Conservation (phyloP, 2,888 invertebrate species). For the Dryobota labecula region DNA sequence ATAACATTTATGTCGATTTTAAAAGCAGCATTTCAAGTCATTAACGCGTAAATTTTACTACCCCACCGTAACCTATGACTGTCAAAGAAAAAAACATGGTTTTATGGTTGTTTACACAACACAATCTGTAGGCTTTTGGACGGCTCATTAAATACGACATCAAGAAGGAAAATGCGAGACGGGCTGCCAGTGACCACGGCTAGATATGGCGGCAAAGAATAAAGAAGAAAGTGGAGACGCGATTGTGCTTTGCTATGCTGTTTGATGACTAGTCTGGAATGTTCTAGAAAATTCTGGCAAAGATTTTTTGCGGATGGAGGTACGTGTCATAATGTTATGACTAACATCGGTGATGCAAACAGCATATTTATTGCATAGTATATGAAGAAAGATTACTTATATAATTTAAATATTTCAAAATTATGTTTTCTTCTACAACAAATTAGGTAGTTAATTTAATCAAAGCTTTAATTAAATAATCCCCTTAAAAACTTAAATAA, state of each 20-base stretch:
- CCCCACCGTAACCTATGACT: constrained; percentile 64
- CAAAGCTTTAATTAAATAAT: background rate
- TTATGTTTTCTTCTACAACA: background rate
- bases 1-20: constrained; percentile 43
- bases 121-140: constrained; percentile 69
- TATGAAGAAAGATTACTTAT: too few species aligned
- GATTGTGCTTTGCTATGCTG: background rate
- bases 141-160: constrained; percentile 85
- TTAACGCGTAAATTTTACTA: constrained; percentile 66
- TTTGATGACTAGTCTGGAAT: background rate
- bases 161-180: constrained; percentile 76
- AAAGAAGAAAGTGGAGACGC: constrained; percentile 37
- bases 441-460: background rate
- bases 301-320: background rate
- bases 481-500: background rate
- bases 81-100: constrained; percentile 68
- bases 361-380: background rate
- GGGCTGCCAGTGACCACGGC: constrained; percentile 67
- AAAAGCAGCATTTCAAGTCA: constrained; percentile 51
- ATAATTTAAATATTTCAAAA: background rate
- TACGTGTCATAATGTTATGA: background rate
- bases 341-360: constrained; percentile 5
- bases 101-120: constrained; percentile 77
- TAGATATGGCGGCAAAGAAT: constrained; percentile 67
- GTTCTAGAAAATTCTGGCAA: constrained; percentile 14